phyloP scores from a whole-genome alignment of 1,140 invertebrate species.

The Ectropis grisescens region DNA sequence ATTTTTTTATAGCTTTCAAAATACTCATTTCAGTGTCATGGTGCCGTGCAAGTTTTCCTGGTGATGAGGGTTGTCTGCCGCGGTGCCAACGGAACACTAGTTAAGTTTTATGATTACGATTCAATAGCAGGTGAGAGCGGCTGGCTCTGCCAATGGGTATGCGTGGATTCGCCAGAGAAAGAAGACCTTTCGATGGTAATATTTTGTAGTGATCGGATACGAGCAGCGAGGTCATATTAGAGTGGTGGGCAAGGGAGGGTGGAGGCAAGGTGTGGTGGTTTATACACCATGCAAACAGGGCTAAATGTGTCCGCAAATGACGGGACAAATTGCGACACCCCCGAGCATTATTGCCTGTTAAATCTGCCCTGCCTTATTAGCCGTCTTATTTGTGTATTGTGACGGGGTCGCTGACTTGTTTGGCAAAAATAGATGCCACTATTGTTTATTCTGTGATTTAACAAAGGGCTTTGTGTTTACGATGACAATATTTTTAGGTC shows the following conservation, averaged over 20 bases:
- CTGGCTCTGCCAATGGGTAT: slow-evolving; percentile 44
- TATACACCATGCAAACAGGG: slow-evolving; percentile 55
- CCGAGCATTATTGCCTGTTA: slow-evolving; percentile 36
- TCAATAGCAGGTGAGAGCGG: slow-evolving; percentile 47
- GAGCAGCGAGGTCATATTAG: slow-evolving; percentile 19
- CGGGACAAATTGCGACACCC: slow-evolving; percentile 48
- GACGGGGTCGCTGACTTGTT: slow-evolving; percentile 14
- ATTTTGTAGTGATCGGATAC: slow-evolving; percentile 4
- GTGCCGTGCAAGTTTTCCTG: neutral
- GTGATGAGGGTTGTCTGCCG: slow-evolving; percentile 20
- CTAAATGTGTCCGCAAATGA: slow-evolving; percentile 49
- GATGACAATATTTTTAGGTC: too few relatives aligned
- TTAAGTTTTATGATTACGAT: slow-evolving; percentile 38
- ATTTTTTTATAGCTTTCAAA: slow-evolving; percentile 16
- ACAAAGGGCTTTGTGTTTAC: too few relatives aligned
- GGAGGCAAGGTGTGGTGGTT: slow-evolving; percentile 37
- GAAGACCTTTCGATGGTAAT: slow-evolving; percentile 12
- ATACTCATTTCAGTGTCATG: slow-evolving; percentile 24
- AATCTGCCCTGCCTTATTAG: slow-evolving; percentile 34
- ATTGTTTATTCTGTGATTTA: too few relatives aligned
- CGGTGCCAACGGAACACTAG: slow-evolving; percentile 32
- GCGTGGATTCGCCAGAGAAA: slow-evolving; percentile 18
- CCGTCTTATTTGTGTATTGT: slow-evolving; percentile 13
- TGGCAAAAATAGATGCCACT: too few relatives aligned
- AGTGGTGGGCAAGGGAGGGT: slow-evolving; percentile 24